Conservation (phyloP, 2,888 invertebrate genomes). For the Carterocephalus palaemon region DNA sequence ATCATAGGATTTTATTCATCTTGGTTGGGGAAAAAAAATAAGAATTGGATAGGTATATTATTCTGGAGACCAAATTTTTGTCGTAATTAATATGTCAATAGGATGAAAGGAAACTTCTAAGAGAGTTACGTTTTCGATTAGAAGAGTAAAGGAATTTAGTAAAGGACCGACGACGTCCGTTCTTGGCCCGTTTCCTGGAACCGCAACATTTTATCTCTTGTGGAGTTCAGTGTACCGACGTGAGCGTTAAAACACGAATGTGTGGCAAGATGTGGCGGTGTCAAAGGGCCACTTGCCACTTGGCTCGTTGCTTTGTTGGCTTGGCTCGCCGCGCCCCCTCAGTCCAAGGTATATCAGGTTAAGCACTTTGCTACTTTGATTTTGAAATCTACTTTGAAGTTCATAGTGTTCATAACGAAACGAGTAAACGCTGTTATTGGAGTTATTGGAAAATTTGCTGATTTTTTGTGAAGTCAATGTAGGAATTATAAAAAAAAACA, state of each 20-base stretch:
- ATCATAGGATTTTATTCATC: no score
- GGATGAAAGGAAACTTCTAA: conserved; percentile 1
- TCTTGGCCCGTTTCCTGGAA: conserved; percentile 61
- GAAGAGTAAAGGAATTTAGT: conserved; percentile 34
- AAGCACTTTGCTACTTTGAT: no score
- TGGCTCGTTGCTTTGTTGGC: conserved; percentile 8
- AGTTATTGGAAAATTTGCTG: no score
- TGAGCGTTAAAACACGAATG: conserved; percentile 47
- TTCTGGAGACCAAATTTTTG: not conserved
- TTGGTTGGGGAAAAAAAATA: no score
- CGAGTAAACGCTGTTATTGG: no score
- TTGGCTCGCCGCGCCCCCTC: not conserved
- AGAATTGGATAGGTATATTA: no score
- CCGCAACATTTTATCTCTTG: conserved; percentile 55
- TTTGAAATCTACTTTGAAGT: no score
- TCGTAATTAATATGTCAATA: conserved; percentile 7
- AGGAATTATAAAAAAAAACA: no score
- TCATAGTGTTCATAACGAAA: no score
- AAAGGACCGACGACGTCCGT: conserved; percentile 46
- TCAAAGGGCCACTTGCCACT: conserved; percentile 30
- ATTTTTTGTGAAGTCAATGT: no score
- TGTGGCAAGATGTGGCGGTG: conserved; percentile 31
- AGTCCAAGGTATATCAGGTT: no score
- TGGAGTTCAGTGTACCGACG: conserved; percentile 62
- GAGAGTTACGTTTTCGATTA: conserved; percentile 37